A percentile compares a stretch with the other conserved stretches of the same genome.
Evolutionary conservation across 2,888 invertebrate species (phyloP).

Genomic region (Acleris holmiana): DNA sequence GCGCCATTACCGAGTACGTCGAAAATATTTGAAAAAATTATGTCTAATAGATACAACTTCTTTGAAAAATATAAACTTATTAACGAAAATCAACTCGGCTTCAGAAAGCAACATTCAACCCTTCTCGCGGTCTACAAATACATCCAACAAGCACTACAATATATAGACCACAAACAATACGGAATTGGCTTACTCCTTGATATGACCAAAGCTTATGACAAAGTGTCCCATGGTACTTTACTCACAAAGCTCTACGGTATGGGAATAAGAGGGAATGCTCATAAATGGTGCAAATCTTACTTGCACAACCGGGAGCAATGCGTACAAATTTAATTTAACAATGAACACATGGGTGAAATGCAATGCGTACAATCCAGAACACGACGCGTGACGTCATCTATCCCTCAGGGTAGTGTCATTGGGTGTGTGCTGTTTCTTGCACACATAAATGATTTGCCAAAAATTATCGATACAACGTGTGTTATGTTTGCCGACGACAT

Average conservation of each 20-base stretch:
- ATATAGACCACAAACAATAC: slow-evolving; percentile 18
- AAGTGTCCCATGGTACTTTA: neutral
- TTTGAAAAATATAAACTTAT: slow-evolving; percentile 22
- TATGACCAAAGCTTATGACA: neutral
- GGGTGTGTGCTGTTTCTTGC: neutral
- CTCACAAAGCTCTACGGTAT: neutral
- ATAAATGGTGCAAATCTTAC: slow-evolving; percentile 1
- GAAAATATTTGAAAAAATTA: slow-evolving; percentile 21
- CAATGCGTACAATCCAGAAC: neutral
- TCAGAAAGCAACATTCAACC: slow-evolving; percentile 24
- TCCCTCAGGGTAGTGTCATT: neutral
- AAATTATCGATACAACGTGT: neutral
- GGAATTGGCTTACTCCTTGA: neutral
- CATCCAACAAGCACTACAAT: slow-evolving; percentile 5
- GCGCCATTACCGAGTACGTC: neutral
- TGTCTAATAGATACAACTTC: slow-evolving; percentile 11
- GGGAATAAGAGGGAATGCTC: neutral
- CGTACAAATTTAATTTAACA: neutral
- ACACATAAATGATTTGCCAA: slow-evolving; percentile 19
- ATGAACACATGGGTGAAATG: neutral
- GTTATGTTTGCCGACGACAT: slow-evolving; percentile 1
- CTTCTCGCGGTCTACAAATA: slow-evolving; percentile 24
- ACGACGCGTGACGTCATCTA: neutral
- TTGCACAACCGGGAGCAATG: neutral
- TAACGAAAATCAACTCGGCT: slow-evolving; percentile 11